Evolutionary conservation across 2,888 invertebrate genomes (phyloP), one percentile per base, ranked within the genome.

Genomic region (Heliconius ethilla): DNA sequence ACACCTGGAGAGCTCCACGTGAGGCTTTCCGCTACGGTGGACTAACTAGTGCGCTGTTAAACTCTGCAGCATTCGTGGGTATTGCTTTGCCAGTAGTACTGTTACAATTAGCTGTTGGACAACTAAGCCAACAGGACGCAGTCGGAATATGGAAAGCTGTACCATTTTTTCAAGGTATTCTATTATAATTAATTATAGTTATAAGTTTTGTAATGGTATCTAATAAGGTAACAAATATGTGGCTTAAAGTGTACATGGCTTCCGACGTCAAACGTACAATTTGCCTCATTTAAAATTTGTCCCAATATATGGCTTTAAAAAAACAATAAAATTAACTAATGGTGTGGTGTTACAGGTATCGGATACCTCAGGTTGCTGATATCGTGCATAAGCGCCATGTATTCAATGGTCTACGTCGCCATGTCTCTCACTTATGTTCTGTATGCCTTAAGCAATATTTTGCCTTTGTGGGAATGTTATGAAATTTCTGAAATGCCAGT

Each of bases 81-180:
- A 89, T 96, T 27, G 96, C 95, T 4, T 87, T 96, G 59, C 96
- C 96, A 0, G 86, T 95, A n/a, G 90, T 95, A 1, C 92, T 96
- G 82, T 89, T 96, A 76, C 96, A 96, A 87, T 90, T 96, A 29
- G 95, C 96, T 0, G 88, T 96, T 1, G 96, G 96, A 10, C 96
- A 96, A 86, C 91, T 96, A 77, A 95, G 96, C 78, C 96, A 96
- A 86, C 96, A 96, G 84, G 96, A 96, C 45, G 94, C 95, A 29
- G 95, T 95, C 9, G 96, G 96, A 72, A 91, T 96, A 29, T 96
- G 96, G 96, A 92, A 95, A 81, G 96, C 96, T 1, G 96, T 96
- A 63, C 96, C 96, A 1, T 94, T 96, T 84, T 95, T 96, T 85
- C 95, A 92, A 95, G 96, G 96, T 96, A 85, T 86, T 59, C n/a